These are phyloP conservation scores for Natrix natrix DNA, from an alignment of 2,797 vertebrate species.

Conservation along the genomic window DNA sequence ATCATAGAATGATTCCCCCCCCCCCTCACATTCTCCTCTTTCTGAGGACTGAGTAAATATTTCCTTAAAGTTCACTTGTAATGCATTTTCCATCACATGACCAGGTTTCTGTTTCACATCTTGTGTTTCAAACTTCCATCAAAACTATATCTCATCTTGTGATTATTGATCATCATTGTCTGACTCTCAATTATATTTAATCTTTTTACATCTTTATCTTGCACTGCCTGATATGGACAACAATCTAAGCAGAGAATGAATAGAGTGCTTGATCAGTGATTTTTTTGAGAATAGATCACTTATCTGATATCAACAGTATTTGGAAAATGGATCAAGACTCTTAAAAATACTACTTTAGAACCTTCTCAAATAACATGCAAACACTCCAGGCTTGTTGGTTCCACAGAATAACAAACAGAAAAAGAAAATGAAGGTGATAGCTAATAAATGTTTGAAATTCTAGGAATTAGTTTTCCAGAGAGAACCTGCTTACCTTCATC, in stretches of 20 bases:
- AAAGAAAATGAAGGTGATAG: not conserved
- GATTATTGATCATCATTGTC: not conserved
- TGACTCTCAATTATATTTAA: not conserved
- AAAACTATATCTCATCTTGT: not conserved
- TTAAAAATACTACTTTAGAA: not conserved
- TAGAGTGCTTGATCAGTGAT: not conserved
- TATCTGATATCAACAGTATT: not conserved
- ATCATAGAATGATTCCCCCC: no score
- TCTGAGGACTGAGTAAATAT: not conserved
- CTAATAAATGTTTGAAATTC: not conserved
- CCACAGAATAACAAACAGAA: not conserved
- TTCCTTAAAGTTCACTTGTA: not conserved
- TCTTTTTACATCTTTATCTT: not conserved
- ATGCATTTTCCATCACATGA: not conserved
- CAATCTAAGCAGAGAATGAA: not conserved
- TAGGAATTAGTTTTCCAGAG: not conserved
- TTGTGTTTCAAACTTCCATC: not conserved
- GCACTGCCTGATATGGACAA: not conserved
- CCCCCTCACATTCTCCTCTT: not conserved
- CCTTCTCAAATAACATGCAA: not conserved
- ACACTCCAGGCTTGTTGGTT: not conserved
- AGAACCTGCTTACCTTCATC: not conserved
- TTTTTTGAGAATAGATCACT: not conserved
- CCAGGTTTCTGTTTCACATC: not conserved
- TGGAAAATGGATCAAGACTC: not conserved